Conservation (phyloP, 1,140 invertebrate species). For the Leptinotarsa defecta region DNA sequence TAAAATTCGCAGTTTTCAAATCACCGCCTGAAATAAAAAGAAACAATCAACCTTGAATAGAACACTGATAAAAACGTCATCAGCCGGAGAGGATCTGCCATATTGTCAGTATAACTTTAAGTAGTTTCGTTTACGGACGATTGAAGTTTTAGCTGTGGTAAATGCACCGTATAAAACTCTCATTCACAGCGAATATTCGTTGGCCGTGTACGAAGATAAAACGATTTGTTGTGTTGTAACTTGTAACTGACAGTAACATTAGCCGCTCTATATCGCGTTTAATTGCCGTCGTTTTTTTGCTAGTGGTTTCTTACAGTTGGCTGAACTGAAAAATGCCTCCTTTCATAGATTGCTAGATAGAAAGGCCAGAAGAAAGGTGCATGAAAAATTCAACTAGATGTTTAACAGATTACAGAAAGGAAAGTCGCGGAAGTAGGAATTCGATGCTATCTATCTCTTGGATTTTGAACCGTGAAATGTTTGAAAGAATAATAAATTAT, state of each 20-base stretch:
- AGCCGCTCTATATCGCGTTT: slow-evolving; percentile 2
- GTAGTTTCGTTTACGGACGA: neutral
- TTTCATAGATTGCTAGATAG: neutral
- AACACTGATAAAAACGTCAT: neutral
- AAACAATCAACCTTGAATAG: too few species aligned
- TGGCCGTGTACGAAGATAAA: slow-evolving; percentile 8
- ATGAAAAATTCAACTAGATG: too few species aligned
- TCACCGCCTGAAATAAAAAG: too few species aligned
- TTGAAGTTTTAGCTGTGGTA: neutral
- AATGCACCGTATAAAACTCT: neutral
- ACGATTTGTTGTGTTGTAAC: neutral
- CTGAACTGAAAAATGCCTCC: slow-evolving; percentile 7
- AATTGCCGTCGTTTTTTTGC: neutral
- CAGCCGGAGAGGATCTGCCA: neutral
- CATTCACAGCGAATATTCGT: slow-evolving; percentile 1
- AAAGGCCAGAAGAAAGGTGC: neutral
- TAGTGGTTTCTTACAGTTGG: slow-evolving; percentile 1
- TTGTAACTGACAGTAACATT: slow-evolving; percentile 6
- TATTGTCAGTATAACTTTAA: neutral
- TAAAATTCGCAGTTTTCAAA: too few species aligned
- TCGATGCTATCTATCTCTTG: too few species aligned
- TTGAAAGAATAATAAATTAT: too few species aligned
- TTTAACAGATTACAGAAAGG: too few species aligned
- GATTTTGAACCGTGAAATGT: too few species aligned
- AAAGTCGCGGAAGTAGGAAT: too few species aligned